These are phyloP conservation scores for Smittia sp. DNA, from an alignment of 2,888 invertebrate species.

Conservation along the genomic window DNA sequence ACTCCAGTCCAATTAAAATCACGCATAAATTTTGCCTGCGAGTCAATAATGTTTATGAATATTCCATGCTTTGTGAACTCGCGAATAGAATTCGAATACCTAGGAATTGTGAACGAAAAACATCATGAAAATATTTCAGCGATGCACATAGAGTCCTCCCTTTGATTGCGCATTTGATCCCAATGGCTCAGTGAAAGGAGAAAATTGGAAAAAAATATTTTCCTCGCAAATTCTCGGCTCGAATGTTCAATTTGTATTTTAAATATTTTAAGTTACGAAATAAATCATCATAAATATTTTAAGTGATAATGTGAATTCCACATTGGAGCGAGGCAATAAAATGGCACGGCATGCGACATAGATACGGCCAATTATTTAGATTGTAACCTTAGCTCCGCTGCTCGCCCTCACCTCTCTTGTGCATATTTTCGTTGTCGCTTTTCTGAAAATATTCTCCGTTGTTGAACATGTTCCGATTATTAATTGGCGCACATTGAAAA, in stretches of 20 bases:
- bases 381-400: constrained; percentile 1
- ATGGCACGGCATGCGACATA: constrained; percentile 20
- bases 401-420: background rate
- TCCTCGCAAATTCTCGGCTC: background rate
- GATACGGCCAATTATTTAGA: constrained; percentile 11
- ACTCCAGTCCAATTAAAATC: too few relatives aligned
- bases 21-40: too few relatives aligned
- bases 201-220: background rate
- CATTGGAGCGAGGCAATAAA: constrained; percentile 9
- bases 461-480: background rate
- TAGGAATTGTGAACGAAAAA: background rate
- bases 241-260: constrained; percentile 33
- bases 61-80: too few relatives aligned
- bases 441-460: background rate
- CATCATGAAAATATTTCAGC: too few relatives aligned
- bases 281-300: constrained; percentile 31
- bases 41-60: too few relatives aligned
- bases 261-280: constrained; percentile 21
- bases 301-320: constrained; percentile 31
- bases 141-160: too few relatives aligned
- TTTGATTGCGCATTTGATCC: constrained; percentile 5
- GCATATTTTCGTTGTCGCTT: background rate
- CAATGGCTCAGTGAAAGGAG: background rate
- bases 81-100: too few relatives aligned
- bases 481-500: constrained; percentile 13